A percentile compares a stretch with the other conserved stretches of the same genome.
Evolutionary conservation across 2,888 invertebrate species (phyloP).

Genomic region (Aspidapion aeneum): DNA sequence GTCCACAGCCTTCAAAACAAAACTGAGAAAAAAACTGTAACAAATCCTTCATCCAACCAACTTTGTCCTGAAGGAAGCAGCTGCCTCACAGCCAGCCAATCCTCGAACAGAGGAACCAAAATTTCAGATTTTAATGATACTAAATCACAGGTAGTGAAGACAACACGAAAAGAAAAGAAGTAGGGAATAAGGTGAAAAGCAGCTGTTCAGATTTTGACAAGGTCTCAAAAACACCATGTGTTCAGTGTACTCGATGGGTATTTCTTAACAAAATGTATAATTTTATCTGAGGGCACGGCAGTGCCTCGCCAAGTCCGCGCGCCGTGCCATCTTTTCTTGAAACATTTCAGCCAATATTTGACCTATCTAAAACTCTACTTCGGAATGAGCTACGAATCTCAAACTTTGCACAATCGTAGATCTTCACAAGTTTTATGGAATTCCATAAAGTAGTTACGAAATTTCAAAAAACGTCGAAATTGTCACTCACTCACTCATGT

Average conservation of each 20-base stretch:
- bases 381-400: no score
- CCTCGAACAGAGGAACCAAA: conserved; percentile 31
- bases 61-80: conserved; percentile 39
- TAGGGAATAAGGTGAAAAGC: conserved; percentile 21
- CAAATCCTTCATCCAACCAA: neutral
- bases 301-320: no score
- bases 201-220: conserved; percentile 30
- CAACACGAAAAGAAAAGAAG: conserved; percentile 18
- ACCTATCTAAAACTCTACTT: no score
- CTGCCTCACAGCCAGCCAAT: conserved; percentile 42
- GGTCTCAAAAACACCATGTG: conserved; percentile 24
- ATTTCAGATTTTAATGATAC: conserved; percentile 33
- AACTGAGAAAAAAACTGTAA: conserved; percentile 19
- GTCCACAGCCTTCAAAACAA: conserved; percentile 15
- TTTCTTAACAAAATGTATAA: no score
- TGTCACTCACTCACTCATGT: no score
- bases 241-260: conserved; percentile 5
- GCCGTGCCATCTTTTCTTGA: no score
- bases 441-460: no score
- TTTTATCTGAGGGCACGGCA: no score
- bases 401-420: no score
- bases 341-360: no score
- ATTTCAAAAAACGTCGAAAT: no score
- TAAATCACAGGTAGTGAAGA: conserved; percentile 44
- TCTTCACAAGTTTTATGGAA: no score